These are phyloP conservation scores for Macroramphosus scolopax DNA, from an alignment of 2,797 vertebrate species.

Conservation along the genomic window DNA sequence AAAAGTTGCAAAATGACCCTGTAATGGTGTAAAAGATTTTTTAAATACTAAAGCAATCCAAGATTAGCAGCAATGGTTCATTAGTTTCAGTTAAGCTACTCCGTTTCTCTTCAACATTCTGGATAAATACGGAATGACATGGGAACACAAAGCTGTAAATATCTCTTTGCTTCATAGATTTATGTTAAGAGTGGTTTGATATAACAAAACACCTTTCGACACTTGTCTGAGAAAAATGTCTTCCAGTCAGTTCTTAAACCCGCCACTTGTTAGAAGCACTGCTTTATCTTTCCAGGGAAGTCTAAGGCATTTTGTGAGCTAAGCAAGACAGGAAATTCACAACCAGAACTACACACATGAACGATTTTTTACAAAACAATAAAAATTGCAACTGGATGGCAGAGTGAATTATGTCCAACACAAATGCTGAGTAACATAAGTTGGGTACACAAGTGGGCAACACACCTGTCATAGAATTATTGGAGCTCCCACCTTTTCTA, in stretches of 20 bases:
- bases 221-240: conserved; percentile 31
- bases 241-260: conserved; percentile 50
- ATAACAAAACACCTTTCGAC: conserved; percentile 23
- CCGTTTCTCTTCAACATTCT: conserved; percentile 35
- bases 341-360: conserved; percentile 13
- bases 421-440: conserved; percentile 1
- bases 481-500: conserved; percentile 20
- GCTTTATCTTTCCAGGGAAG: conserved; percentile 45
- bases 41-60: conserved; percentile 37
- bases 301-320: conserved; percentile 69
- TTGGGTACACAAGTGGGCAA: conserved; percentile 6
- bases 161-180: conserved; percentile 37
- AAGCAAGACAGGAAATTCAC: conserved; percentile 10
- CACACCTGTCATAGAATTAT: conserved; percentile 6
- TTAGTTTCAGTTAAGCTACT: conserved; percentile 36
- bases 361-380: background rate
- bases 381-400: conserved; percentile 16
- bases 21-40: conserved; percentile 22
- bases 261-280: conserved; percentile 37
- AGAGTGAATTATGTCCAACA: conserved; percentile 15
- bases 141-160: conserved; percentile 21
- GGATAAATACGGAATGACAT: conserved; percentile 35
- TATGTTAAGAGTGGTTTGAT: conserved; percentile 32
- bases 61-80: conserved; percentile 69
- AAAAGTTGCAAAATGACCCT: conserved; percentile 37